A percentile compares a stretch with the other conserved stretches of the same genome.
phyloP scores from a whole-genome alignment of 2,113 vertebrate genomes.

The Regulus satrapa region DNA sequence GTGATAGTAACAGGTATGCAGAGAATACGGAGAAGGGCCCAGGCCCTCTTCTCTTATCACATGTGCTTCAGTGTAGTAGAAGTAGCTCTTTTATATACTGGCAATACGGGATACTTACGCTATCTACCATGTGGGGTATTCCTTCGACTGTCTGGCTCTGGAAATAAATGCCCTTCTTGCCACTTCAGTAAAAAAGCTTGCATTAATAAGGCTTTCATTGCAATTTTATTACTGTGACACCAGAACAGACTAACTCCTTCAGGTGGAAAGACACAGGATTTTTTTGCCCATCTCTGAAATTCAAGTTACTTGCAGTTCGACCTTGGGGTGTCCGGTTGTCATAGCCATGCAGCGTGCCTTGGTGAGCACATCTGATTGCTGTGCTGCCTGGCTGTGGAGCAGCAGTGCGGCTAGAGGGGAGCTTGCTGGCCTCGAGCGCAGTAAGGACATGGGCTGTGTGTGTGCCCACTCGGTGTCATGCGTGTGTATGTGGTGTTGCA shows the following conservation, averaged over 20 bases:
- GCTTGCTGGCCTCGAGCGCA: fast-evolving
- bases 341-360: fast-evolving
- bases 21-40: slow-evolving; percentile 19
- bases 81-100: neutral
- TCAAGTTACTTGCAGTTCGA: neutral
- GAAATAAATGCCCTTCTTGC: neutral
- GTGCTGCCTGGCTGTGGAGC: neutral
- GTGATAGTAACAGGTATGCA: slow-evolving; percentile 59
- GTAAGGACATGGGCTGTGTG: fast-evolving
- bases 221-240: neutral
- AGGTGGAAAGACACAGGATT: neutral
- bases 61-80: neutral
- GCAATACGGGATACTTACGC: neutral
- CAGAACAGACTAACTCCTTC: neutral
- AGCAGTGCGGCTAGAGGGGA: neutral
- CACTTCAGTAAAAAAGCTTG: neutral
- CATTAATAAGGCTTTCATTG: neutral
- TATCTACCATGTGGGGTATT: neutral
- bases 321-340: neutral
- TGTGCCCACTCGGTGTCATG: fast-evolving
- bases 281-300: slow-evolving; percentile 10
- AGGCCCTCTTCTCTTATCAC: neutral
- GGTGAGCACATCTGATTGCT: neutral
- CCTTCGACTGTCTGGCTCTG: neutral
- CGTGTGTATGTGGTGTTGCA: fast-evolving